Percentiles rank a stretch among this genome's conserved stretches.
These are phyloP conservation scores for Calephelis virginiensis DNA, from an alignment of 1,140 invertebrate species.

Conservation along the genomic window DNA sequence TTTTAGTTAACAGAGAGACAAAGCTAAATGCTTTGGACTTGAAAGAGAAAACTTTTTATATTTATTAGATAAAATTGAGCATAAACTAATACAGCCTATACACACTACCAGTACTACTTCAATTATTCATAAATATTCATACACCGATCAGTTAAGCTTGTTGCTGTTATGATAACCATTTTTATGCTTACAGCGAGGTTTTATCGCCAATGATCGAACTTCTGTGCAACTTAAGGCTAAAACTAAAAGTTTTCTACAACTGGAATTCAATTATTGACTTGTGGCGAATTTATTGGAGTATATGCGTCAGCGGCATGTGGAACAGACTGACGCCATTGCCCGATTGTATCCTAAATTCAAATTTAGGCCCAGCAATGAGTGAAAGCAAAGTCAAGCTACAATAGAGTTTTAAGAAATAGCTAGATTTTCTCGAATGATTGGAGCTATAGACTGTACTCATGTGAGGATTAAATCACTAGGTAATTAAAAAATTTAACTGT, in stretches of 20 bases:
- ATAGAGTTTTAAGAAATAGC: background rate
- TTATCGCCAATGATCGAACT: conserved; percentile 4
- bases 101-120: background rate
- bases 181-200: background rate
- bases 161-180: background rate
- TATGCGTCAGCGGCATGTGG: conserved; percentile 3
- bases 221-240: background rate
- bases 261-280: conserved; percentile 15
- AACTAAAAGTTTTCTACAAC: conserved; percentile 15
- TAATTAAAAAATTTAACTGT: background rate
- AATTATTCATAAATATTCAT: no score
- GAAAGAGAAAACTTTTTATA: background rate
- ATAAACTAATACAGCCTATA: background rate
- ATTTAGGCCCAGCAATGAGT: background rate
- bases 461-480: conserved; percentile 1
- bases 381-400: background rate
- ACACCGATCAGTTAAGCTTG: no score
- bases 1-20: conserved; percentile 3
- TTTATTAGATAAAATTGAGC: conserved; percentile 5
- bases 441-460: conserved; percentile 3
- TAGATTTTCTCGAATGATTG: background rate
- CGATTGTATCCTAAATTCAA: background rate
- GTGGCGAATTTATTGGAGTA: conserved; percentile 5
- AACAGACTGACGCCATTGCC: conserved; percentile 16
- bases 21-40: conserved; percentile 7